Conservation (phyloP, 2,888 invertebrate species). For the Cryptophagus acutangulus region DNA sequence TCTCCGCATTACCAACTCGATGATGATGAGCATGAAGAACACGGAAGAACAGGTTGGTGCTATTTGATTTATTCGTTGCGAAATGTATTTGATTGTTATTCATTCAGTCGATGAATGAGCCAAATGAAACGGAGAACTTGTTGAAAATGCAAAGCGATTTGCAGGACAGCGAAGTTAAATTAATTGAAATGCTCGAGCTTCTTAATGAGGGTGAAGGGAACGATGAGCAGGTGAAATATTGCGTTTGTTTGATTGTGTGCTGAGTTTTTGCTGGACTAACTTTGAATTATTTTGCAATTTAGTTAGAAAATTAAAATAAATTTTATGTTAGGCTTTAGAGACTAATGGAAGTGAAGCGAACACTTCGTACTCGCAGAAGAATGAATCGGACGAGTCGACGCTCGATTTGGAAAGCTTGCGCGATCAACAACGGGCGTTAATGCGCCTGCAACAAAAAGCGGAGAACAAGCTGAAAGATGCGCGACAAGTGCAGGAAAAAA, state of each 20-base stretch:
- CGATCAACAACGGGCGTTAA: conserved; percentile 38
- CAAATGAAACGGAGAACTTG: conserved; percentile 54
- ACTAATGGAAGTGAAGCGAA: too few relatives aligned
- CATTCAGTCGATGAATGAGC: conserved; percentile 26
- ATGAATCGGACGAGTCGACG: conserved; percentile 28
- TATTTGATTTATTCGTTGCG: not conserved
- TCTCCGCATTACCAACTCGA: conserved; percentile 63
- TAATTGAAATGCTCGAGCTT: conserved; percentile 54
- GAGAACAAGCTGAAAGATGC: conserved; percentile 44
- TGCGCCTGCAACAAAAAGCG: conserved; percentile 43
- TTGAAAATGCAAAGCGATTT: conserved; percentile 63
- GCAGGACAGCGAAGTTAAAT: conserved; percentile 65
- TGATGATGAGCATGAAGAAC: conserved; percentile 65
- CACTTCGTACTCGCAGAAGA: too few relatives aligned
- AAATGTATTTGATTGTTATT: conserved; percentile 15
- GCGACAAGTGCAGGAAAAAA: conserved; percentile 40
- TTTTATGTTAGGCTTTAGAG: too few relatives aligned
- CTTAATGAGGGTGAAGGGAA: conserved; percentile 27
- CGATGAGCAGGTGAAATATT: conserved; percentile 21
- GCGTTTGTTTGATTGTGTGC: too few relatives aligned
- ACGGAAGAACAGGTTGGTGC: conserved; percentile 60
- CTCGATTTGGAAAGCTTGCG: conserved; percentile 38
- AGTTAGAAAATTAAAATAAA: too few relatives aligned
- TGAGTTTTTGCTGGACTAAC: not conserved
- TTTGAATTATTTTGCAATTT: too few relatives aligned